Conservation (phyloP, 1,140 invertebrate genomes). For the Diachasma alloeum region DNA sequence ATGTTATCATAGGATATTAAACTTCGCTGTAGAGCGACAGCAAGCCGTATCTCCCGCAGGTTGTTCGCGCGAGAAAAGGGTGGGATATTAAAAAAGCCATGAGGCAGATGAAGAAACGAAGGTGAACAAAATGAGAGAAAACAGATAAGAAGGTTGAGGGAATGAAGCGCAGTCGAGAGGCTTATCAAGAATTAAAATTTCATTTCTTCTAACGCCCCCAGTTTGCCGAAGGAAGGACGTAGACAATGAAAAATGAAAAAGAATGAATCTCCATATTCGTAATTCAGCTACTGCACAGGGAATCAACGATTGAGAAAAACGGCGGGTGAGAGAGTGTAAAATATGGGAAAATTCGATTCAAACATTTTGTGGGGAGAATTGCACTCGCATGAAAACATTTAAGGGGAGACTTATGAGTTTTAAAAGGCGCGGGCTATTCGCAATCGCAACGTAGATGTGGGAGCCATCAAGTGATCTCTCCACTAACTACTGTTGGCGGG, state of each 20-base stretch:
- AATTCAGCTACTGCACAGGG: no score
- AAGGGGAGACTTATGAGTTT: no score
- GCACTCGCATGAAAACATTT: no score
- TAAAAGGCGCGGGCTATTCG: no score
- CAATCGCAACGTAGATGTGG: no score
- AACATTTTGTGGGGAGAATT: no score
- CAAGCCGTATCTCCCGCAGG: slow-evolving; percentile 12
- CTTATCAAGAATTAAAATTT: slow-evolving; percentile 65
- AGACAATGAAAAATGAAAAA: neutral
- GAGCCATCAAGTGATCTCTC: no score
- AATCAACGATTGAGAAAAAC: no score
- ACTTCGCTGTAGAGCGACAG: slow-evolving; percentile 43
- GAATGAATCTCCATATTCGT: neutral
- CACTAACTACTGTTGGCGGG: no score
- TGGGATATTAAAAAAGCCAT: neutral
- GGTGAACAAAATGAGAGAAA: slow-evolving; percentile 20
- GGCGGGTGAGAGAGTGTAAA: no score
- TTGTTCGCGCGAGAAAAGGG: slow-evolving; percentile 4
- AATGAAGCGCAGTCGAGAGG: slow-evolving; percentile 28
- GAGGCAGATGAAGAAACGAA: neutral
- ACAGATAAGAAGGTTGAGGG: slow-evolving; percentile 31
- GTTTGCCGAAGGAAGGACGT: slow-evolving; percentile 6
- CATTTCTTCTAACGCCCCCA: slow-evolving; percentile 46
- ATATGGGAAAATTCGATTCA: no score
- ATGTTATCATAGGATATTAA: slow-evolving; percentile 49